Evolutionary conservation across 2,888 invertebrate species (phyloP).

Genomic region (Lithophane semibrunnea): DNA sequence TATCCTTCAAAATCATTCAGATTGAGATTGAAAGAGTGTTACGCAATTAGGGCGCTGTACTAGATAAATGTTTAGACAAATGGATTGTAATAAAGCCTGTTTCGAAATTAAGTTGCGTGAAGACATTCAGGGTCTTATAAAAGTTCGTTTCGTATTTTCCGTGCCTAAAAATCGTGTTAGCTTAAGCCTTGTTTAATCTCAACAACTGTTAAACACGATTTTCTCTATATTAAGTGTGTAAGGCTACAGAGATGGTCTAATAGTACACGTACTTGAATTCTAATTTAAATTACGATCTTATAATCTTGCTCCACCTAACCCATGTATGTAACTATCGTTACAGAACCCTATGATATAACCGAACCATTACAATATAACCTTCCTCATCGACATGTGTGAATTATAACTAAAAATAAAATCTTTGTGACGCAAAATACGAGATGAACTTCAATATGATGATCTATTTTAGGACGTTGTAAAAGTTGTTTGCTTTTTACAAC

Average conservation of each 20-base stretch:
- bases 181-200: conserved; percentile 34
- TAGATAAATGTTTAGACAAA: conserved; percentile 21
- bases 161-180: conserved; percentile 35
- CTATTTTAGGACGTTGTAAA: conserved; percentile 84
- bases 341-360: conserved; percentile 33
- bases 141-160: conserved; percentile 16
- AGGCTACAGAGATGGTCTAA: conserved; percentile 6
- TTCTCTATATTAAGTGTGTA: neutral
- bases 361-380: conserved; percentile 66
- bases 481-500: conserved; percentile 80
- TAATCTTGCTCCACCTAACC: conserved; percentile 32
- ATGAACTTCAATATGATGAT: conserved; percentile 76
- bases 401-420: conserved; percentile 73
- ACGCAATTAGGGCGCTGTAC: no score
- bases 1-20: no score
- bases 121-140: conserved; percentile 22
- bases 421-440: conserved; percentile 76
- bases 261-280: conserved; percentile 24
- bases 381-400: conserved; percentile 69
- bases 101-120: conserved; percentile 17
- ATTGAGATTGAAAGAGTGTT: no score
- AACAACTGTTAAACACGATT: conserved; percentile 37
- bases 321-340: conserved; percentile 29
- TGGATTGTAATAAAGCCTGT: neutral
- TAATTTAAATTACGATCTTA: conserved; percentile 42